These are phyloP conservation scores for Peribatodes rhomboidaria DNA, from an alignment of 2,888 invertebrate genomes.

Conservation along the genomic window DNA sequence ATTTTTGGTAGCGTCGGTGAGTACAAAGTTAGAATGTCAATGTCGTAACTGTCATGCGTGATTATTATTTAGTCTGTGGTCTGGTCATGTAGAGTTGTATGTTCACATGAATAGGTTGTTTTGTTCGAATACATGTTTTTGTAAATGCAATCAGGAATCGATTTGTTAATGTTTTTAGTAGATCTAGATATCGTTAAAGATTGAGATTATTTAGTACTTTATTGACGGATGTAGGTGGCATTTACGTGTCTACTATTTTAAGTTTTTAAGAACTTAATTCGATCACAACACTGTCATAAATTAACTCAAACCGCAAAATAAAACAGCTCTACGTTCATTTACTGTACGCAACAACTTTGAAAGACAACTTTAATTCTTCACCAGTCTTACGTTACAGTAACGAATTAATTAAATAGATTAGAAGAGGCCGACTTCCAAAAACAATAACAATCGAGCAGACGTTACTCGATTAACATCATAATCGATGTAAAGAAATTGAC, in stretches of 20 bases:
- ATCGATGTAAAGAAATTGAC: slow-evolving; percentile 70
- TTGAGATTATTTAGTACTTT: slow-evolving; percentile 18
- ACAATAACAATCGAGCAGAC: slow-evolving; percentile 43
- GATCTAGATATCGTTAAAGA: slow-evolving; percentile 20
- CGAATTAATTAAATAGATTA: slow-evolving; percentile 37
- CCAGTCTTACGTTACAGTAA: slow-evolving; percentile 1
- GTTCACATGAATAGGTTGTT: slow-evolving; percentile 4
- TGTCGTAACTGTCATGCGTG: slow-evolving; percentile 59
- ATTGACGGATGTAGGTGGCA: slow-evolving; percentile 25
- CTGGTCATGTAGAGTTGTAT: slow-evolving; percentile 7
- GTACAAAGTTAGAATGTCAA: slow-evolving; percentile 67
- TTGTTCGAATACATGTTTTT: slow-evolving; percentile 18
- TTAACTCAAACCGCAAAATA: background rate
- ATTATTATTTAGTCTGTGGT: slow-evolving; percentile 10
- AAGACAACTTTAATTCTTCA: background rate
- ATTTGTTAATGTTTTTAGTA: slow-evolving; percentile 2
- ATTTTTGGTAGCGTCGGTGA: slow-evolving; percentile 67
- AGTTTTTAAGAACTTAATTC: background rate
- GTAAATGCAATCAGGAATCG: slow-evolving; percentile 13
- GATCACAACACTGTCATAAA: background rate
- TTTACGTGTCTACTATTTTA: slow-evolving; percentile 17
- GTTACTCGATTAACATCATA: slow-evolving; percentile 36
- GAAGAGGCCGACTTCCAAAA: slow-evolving; percentile 36
- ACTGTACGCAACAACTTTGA: background rate
- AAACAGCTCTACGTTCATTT: background rate